These are phyloP conservation scores for Stylophora pistillata DNA, from an alignment of 64 coral and sea anemone species.

Conservation along the genomic window DNA sequence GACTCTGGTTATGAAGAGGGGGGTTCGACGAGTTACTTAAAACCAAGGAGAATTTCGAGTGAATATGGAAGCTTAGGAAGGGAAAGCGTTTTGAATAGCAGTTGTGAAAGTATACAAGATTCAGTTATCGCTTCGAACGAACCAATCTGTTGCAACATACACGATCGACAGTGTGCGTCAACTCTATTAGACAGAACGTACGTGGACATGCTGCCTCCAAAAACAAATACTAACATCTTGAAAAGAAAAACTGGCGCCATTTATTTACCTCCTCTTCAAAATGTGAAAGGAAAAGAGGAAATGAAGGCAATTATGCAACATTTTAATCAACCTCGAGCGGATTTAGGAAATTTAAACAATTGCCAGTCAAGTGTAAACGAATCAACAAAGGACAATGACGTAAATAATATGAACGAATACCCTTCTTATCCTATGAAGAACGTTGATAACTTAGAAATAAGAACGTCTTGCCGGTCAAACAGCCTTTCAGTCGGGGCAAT, in stretches of 20 bases:
- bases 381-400: neutral
- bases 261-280: slow-evolving; percentile 4
- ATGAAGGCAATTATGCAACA: neutral
- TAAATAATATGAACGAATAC: neutral
- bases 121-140: neutral
- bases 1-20: slow-evolving; percentile 7
- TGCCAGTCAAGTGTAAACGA: neutral
- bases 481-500: neutral
- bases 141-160: neutral
- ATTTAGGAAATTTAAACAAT: neutral
- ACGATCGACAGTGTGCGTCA: neutral
- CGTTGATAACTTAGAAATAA: neutral
- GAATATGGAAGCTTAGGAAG: neutral
- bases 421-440: neutral
- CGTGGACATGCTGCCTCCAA: slow-evolving; percentile 1
- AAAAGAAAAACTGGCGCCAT: neutral
- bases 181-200: neutral
- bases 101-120: slow-evolving; percentile 17
- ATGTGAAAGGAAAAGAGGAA: neutral
- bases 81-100: neutral
- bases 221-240: neutral
- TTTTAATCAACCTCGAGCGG: neutral
- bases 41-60: neutral
- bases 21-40: neutral
- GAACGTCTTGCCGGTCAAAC: neutral